Percentiles rank a stretch among this genome's conserved stretches.
These are phyloP conservation scores for Diacarnus erythraeanus DNA, from an alignment of 37 sponge, comb jelly and placozoan species.

Conservation along the genomic window DNA sequence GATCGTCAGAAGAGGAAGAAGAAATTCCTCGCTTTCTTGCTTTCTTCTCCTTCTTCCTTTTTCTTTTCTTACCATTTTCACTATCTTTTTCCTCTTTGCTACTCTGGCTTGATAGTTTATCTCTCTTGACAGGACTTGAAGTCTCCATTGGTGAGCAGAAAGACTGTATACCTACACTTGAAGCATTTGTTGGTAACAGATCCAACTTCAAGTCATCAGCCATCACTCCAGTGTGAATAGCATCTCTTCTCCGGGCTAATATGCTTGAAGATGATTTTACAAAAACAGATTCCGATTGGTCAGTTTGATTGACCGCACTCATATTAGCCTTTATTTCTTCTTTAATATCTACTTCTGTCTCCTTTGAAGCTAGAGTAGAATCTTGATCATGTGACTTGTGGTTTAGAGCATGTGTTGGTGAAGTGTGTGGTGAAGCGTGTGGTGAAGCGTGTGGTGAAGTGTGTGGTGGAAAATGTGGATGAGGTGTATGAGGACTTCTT, in stretches of 20 bases:
- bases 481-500: not conserved
- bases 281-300: not conserved
- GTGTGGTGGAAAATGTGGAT: constrained; percentile 3
- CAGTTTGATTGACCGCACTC: not conserved
- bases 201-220: not conserved
- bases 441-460: too few relatives aligned
- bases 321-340: not conserved
- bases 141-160: too few relatives aligned
- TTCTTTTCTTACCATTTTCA: too few relatives aligned
- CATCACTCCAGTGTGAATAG: too few relatives aligned
- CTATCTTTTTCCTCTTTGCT: too few relatives aligned
- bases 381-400: not conserved
- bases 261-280: too few relatives aligned
- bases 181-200: too few relatives aligned
- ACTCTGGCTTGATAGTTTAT: too few relatives aligned
- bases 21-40: not conserved
- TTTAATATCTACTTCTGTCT: not conserved
- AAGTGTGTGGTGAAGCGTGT: too few relatives aligned
- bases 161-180: too few relatives aligned
- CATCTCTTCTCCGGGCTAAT: too few relatives aligned
- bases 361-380: not conserved
- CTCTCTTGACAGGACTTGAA: too few relatives aligned
- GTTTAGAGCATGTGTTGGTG: not conserved
- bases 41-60: not conserved
- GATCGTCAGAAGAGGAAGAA: not conserved